Percentiles rank a stretch among this genome's conserved stretches.
These are phyloP conservation scores for Battus philenor DNA, from an alignment of 1,140 invertebrate species.

Conservation along the genomic window DNA sequence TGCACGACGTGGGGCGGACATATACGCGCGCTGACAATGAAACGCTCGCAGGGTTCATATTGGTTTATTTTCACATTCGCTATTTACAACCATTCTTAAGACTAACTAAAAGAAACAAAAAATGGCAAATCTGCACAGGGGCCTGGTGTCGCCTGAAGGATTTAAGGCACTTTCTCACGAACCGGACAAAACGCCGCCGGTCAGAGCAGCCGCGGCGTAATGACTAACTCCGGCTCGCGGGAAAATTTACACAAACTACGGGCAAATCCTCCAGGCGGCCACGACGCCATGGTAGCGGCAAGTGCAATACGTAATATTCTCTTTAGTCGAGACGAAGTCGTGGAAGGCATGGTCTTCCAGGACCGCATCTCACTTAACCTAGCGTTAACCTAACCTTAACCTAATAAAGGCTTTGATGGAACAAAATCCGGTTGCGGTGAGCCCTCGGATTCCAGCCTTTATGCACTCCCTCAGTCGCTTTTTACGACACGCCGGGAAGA, in stretches of 20 bases:
- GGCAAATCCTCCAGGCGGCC: slow-evolving; percentile 3
- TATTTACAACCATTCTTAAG: neutral
- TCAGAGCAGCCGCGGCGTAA: too few species aligned
- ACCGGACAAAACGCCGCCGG: neutral
- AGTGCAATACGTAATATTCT: neutral
- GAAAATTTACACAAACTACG: neutral
- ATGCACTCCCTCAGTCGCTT: slow-evolving; percentile 17
- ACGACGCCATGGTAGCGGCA: neutral
- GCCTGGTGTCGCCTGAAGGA: slow-evolving; percentile 3
- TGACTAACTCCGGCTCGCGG: too few species aligned
- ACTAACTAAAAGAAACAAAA: neutral
- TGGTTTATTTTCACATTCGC: neutral
- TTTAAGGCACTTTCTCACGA: neutral
- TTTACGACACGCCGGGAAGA: slow-evolving; percentile 21
- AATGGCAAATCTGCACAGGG: neutral
- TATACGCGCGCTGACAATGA: too few species aligned
- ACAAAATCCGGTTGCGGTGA: neutral
- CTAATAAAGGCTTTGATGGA: neutral
- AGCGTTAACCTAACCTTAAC: neutral
- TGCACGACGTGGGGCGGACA: too few species aligned
- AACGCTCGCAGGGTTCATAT: neutral
- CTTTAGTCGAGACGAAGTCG: neutral
- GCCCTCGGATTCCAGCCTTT: neutral
- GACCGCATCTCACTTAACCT: slow-evolving; percentile 2
- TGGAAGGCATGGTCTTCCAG: slow-evolving; percentile 1